Conservation (phyloP, 2,888 invertebrate species). For the Heterodera filipjevi region DNA sequence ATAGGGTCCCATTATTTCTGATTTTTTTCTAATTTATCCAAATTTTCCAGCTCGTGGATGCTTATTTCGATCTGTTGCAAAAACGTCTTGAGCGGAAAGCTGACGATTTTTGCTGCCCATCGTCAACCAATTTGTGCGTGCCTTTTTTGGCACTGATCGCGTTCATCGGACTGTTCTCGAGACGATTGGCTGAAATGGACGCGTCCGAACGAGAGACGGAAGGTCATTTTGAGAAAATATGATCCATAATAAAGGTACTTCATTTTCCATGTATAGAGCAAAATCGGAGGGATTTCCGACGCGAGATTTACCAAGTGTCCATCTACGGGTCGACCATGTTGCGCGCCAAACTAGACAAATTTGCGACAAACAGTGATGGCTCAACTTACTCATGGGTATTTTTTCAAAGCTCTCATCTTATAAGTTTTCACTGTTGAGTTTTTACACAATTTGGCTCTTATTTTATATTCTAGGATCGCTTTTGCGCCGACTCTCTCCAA, state of each 20-base stretch:
- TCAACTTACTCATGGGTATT: neutral
- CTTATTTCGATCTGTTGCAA: neutral
- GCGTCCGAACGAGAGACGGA: neutral
- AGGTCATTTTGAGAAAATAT: neutral
- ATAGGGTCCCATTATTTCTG: too few relatives aligned
- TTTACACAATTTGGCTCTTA: neutral
- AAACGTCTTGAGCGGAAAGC: neutral
- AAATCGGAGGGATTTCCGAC: constrained; percentile 15
- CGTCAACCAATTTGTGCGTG: constrained; percentile 1
- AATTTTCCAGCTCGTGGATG: neutral
- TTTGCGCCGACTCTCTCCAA: neutral
- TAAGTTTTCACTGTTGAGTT: too few relatives aligned
- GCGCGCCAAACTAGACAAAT: neutral
- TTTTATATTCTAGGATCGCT: neutral
- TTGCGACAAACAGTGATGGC: neutral
- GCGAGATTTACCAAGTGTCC: constrained; percentile 21
- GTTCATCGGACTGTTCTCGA: constrained; percentile 20
- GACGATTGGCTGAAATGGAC: constrained; percentile 24
- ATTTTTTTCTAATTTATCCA: too few relatives aligned
- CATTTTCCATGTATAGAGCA: neutral
- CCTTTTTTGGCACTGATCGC: constrained; percentile 21
- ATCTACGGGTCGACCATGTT: constrained; percentile 24
- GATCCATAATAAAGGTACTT: neutral
- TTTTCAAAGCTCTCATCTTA: too few relatives aligned
- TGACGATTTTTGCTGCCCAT: neutral